A percentile compares a stretch with the other conserved stretches of the same genome.
These are phyloP conservation scores for Chrysoperla carnea DNA, from an alignment of 1,140 invertebrate species.

Conservation along the genomic window DNA sequence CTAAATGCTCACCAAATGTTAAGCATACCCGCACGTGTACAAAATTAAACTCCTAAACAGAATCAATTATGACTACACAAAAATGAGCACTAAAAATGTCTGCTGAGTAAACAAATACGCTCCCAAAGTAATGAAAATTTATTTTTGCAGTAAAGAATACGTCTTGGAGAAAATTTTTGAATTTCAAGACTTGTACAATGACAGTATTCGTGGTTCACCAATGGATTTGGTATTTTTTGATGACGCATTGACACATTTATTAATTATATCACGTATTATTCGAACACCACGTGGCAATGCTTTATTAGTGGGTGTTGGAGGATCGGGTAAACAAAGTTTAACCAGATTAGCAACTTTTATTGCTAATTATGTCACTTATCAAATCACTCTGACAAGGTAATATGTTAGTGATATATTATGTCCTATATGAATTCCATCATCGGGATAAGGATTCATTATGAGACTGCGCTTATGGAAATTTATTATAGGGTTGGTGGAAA, in stretches of 20 bases:
- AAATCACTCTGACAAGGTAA: slow-evolving; percentile 68
- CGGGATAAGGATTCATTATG: too few relatives aligned
- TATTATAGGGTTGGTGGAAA: too few relatives aligned
- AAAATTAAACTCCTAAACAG: too few relatives aligned
- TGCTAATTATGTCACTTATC: slow-evolving; percentile 65
- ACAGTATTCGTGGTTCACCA: slow-evolving; percentile 50
- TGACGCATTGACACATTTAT: slow-evolving; percentile 72
- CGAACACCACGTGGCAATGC: slow-evolving; percentile 66
- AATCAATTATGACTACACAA: too few relatives aligned
- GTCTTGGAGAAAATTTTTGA: slow-evolving; percentile 38
- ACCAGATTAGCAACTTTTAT: slow-evolving; percentile 72
- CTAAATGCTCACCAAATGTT: too few relatives aligned
- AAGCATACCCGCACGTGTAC: too few relatives aligned
- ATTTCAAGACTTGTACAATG: slow-evolving; percentile 65
- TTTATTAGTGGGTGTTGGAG: slow-evolving; percentile 70
- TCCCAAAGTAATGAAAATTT: too few relatives aligned
- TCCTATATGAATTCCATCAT: too few relatives aligned
- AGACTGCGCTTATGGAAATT: too few relatives aligned
- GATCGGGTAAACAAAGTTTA: slow-evolving; percentile 78
- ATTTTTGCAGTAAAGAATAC: slow-evolving; percentile 38
- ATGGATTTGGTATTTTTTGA: slow-evolving; percentile 79
- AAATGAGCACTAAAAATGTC: too few relatives aligned
- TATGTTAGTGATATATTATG: too few relatives aligned
- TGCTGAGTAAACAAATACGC: too few relatives aligned
- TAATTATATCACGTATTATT: slow-evolving; percentile 70